Conservation (phyloP, 2,113 vertebrate species). For the Phoenicopterus ruber region DNA sequence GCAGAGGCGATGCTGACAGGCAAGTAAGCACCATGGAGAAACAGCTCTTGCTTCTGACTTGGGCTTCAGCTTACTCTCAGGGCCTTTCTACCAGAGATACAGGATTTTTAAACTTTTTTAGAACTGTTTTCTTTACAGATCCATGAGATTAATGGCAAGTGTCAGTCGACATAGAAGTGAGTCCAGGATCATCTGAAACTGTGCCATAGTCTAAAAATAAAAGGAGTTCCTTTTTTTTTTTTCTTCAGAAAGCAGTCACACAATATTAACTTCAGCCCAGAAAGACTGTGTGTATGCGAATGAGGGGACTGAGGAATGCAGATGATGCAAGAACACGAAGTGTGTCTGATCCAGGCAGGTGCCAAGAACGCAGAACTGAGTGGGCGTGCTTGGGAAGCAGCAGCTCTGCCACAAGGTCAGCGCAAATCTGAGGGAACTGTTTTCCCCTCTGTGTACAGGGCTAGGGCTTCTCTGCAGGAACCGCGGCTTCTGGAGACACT, state of each 20-base stretch:
- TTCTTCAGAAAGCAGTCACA: background rate
- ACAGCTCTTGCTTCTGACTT: background rate
- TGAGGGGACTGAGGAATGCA: background rate
- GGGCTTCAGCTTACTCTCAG: background rate
- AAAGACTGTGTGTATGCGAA: background rate
- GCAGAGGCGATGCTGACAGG: background rate
- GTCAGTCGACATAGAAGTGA: background rate
- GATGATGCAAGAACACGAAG: background rate
- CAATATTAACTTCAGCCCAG: background rate
- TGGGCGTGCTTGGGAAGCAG: background rate
- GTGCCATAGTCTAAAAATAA: conserved; percentile 8
- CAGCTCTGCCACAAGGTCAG: background rate
- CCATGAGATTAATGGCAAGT: background rate
- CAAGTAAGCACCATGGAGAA: background rate
- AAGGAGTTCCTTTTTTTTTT: rapidly evolving
- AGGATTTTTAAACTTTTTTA: background rate
- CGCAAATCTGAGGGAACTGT: background rate
- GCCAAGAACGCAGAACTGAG: background rate
- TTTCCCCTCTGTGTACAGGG: background rate
- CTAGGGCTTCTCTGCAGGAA: background rate
- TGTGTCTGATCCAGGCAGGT: background rate
- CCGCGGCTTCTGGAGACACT: background rate
- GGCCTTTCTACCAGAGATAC: background rate
- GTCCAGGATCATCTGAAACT: background rate
- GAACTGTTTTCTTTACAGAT: background rate